phyloP scores from a whole-genome alignment of 2,888 invertebrate species.

The Noctua comes region DNA sequence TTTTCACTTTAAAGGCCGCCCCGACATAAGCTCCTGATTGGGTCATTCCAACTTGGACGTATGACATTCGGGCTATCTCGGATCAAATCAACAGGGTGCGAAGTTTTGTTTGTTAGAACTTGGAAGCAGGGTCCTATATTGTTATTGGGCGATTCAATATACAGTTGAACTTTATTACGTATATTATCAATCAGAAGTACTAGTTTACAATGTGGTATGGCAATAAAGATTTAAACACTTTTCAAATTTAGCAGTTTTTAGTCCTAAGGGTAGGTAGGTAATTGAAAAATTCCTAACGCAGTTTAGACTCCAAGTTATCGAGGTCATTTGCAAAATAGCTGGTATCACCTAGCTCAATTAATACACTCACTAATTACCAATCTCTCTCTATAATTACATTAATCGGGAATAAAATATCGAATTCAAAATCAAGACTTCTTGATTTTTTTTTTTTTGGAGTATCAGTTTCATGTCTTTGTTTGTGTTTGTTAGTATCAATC shows the following conservation, averaged over 20 bases:
- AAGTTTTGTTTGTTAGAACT: slow-evolving; percentile 32
- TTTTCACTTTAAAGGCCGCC: slow-evolving; percentile 49
- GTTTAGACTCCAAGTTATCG: neutral
- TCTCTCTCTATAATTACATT: neutral
- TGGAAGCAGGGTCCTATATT: slow-evolving; percentile 18
- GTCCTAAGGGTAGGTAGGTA: no score
- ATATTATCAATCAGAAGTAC: neutral
- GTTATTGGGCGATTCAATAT: neutral
- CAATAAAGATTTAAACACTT: neutral
- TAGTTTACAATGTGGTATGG: neutral
- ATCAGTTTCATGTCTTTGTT: neutral
- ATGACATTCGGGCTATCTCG: slow-evolving; percentile 38
- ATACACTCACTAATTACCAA: no score
- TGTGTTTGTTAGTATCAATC: neutral
- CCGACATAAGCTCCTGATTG: slow-evolving; percentile 49
- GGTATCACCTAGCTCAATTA: neutral
- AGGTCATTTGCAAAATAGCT: neutral
- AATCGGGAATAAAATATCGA: neutral
- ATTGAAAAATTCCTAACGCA: neutral
- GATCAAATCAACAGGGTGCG: slow-evolving; percentile 40
- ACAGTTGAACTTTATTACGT: neutral
- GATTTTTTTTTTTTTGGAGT: neutral
- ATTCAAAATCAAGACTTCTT: neutral
- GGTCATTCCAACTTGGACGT: slow-evolving; percentile 47
- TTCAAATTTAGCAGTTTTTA: neutral